These are phyloP conservation scores for Bradysia coprophila DNA, from an alignment of 1,140 invertebrate species.

Conservation along the genomic window DNA sequence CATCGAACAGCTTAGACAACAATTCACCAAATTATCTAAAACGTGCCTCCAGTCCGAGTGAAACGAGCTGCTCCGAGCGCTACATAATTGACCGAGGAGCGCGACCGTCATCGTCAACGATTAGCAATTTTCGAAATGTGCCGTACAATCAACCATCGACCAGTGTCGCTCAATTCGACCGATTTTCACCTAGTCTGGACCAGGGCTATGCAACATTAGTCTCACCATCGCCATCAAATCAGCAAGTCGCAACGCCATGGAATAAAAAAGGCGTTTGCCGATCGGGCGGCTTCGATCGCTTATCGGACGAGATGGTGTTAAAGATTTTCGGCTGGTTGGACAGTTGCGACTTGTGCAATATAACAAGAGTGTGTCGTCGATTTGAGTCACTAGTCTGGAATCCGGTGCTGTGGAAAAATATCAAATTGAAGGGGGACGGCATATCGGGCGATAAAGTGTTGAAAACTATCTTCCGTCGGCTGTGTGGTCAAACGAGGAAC, in stretches of 20 bases:
- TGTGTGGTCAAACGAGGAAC: conserved; percentile 34
- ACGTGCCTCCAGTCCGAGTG: conserved; percentile 20
- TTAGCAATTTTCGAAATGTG: conserved; percentile 8
- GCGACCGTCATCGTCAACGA: conserved; percentile 16
- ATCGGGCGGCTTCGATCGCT: conserved; percentile 25
- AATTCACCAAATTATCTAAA: conserved; percentile 7
- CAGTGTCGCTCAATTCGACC: no score
- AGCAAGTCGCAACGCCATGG: conserved; percentile 12
- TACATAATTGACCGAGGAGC: conserved; percentile 17
- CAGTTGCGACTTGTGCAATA: conserved; percentile 56
- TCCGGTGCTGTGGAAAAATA: conserved; percentile 52
- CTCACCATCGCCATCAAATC: conserved; percentile 26
- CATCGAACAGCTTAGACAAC: not conserved
- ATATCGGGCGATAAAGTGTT: conserved; percentile 49
- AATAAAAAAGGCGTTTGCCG: conserved; percentile 17
- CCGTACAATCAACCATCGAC: no score
- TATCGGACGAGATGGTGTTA: conserved; percentile 33
- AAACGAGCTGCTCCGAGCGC: conserved; percentile 22
- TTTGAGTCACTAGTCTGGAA: conserved; percentile 73
- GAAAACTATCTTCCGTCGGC: conserved; percentile 36
- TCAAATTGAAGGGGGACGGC: conserved; percentile 35
- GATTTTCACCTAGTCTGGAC: conserved; percentile 39
- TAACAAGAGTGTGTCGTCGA: conserved; percentile 60
- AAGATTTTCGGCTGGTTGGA: conserved; percentile 55
- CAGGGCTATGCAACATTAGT: conserved; percentile 59